Evolutionary conservation across 2,113 vertebrate genomes (phyloP).

Genomic region (Excalfactoria chinensis): DNA sequence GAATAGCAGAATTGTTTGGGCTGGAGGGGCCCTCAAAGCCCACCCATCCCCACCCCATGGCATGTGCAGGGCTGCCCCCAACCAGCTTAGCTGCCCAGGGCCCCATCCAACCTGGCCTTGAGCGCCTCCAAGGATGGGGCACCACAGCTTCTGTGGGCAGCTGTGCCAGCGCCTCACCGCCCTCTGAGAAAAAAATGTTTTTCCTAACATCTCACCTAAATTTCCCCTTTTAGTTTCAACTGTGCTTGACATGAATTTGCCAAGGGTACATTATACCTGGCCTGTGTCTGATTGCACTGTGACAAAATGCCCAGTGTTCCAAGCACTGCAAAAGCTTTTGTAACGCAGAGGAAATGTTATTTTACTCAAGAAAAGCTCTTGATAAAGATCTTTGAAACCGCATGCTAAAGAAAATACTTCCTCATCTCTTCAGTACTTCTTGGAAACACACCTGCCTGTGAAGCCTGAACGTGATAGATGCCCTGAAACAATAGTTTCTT

Average conservation of each 20-base stretch:
- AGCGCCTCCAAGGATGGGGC: too few relatives aligned
- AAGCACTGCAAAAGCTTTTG: not conserved
- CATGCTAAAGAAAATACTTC: not conserved
- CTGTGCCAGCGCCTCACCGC: too few relatives aligned
- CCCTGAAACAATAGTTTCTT: not conserved
- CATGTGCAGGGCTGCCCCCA: too few relatives aligned
- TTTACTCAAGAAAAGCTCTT: not conserved
- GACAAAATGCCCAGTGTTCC: not conserved
- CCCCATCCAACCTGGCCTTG: too few relatives aligned
- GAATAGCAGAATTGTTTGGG: too few relatives aligned
- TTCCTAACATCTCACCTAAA: too few relatives aligned
- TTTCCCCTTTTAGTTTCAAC: too few relatives aligned
- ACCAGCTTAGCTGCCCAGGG: too few relatives aligned
- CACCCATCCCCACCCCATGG: too few relatives aligned
- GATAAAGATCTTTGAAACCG: not conserved
- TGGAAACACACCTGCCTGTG: not conserved
- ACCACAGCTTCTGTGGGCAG: too few relatives aligned
- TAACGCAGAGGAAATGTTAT: not conserved
- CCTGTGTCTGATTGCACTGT: not conserved
- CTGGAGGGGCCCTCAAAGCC: too few relatives aligned
- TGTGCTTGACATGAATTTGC: not conserved
- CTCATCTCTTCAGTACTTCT: not conserved
- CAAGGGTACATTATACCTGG: not conserved
- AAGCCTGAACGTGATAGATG: not conserved
- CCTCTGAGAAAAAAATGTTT: too few relatives aligned